A percentile compares a stretch with the other conserved stretches of the same genome.
Conservation (phyloP, 1,140 invertebrate species). For the Drosophila sp. region DNA sequence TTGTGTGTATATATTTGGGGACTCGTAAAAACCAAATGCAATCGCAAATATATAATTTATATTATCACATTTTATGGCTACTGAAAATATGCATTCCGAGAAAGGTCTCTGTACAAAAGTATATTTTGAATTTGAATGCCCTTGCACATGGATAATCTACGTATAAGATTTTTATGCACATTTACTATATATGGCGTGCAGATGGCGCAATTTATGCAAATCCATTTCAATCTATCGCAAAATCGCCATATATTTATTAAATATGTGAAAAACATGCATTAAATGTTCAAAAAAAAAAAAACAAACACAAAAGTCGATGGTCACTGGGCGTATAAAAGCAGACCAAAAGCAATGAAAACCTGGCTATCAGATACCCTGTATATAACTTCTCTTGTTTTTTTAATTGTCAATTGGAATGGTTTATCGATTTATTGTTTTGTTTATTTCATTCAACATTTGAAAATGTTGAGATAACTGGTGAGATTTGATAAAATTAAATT, state of each 20-base stretch:
- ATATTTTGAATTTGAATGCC: too few relatives aligned
- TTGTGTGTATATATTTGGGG: too few relatives aligned
- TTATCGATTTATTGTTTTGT: too few relatives aligned
- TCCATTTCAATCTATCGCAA: conserved; percentile 6
- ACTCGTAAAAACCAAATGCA: background rate
- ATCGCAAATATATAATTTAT: conserved; percentile 39
- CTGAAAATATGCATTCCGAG: conserved; percentile 27
- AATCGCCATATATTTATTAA: conserved; percentile 26
- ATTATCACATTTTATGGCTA: conserved; percentile 54
- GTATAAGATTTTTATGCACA: conserved; percentile 22
- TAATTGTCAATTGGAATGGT: too few relatives aligned
- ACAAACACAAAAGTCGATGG: conserved; percentile 16
- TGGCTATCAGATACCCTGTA: background rate
- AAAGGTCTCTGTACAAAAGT: too few relatives aligned
- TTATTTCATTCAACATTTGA: too few relatives aligned
- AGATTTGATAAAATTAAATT: background rate
- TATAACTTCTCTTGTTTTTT: too few relatives aligned
- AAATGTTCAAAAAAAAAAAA: conserved; percentile 23
- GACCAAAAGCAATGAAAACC: background rate
- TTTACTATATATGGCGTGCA: conserved; percentile 15
- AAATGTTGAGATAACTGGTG: too few relatives aligned
- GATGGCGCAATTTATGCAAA: conserved; percentile 39
- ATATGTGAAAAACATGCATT: conserved; percentile 53
- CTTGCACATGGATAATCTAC: conserved; percentile 25
- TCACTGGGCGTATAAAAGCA: background rate